Base-by-base conservation (phyloP, 2,113 vertebrate species). In the Bubo blakistoni region DNA sequence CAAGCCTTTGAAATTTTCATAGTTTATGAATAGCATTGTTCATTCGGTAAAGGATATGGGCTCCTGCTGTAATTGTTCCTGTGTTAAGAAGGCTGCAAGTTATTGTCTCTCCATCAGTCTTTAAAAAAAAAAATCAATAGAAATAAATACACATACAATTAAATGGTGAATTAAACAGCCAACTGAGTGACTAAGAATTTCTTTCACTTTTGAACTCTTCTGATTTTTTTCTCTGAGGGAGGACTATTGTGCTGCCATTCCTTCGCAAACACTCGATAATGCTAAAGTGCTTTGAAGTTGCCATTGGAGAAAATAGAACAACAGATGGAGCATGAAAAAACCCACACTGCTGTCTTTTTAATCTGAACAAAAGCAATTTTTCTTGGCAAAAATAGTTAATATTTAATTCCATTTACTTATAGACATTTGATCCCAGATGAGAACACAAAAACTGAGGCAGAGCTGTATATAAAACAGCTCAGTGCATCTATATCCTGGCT, bases 1-100 rank as follows among this genome's bases (percentile, higher is more conserved):
- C 74, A 97, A 97, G 95, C 91, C 94, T 98, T 98, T 97, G 97
- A 97, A 98, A 98, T 97, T 97, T 97, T 95, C 96, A 88, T 94
- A 69, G 55, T 98, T 98, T 98, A 97, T 94, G 97, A 98, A 96
- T 92, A 97, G 61, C 93, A 97, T 98, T 97, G 96, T 98, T 98
- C 98, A 96, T 96, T 96, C 66, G 51, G 86, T 96, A 95, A 98
- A 98, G 93, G 94, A 97, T 90, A 95, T 30, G 44, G 59, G 59
- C 62, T 96, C 95, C 97, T 95, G 92, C 92, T 97, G 91, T 92
- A 97, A 96, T 97, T 97, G 94, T 93, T 98, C 95, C 86, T 95
- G 38, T 88, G 57, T 90, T 94, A 96, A 95, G 96, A 95, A 83
- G 63, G 40, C 63, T 96, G 78, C 34, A 70, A 96, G 78, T 97